phyloP scores from a whole-genome alignment of 1,140 invertebrate species.

The Melipona quadrifasciata region DNA sequence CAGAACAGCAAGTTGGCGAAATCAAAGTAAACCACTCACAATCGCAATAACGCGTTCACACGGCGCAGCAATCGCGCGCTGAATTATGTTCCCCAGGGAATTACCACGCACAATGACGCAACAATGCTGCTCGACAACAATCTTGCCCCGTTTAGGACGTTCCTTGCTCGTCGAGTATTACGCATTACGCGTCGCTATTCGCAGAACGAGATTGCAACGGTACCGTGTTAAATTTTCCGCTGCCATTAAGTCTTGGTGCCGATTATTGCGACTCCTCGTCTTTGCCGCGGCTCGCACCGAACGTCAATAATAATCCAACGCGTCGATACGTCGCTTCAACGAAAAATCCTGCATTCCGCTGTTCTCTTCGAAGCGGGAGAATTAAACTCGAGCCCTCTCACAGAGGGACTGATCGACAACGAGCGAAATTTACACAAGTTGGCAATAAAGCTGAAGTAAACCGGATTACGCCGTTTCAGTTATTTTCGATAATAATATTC shows the following conservation, averaged over 20 bases:
- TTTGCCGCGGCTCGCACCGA: not conserved
- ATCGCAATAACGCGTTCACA: not conserved
- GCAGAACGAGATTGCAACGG: not conserved
- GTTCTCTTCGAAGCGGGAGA: no score
- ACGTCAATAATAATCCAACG: not conserved
- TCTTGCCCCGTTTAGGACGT: constrained; percentile 8
- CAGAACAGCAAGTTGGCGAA: not conserved
- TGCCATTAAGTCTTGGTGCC: constrained; percentile 30
- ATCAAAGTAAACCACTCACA: not conserved
- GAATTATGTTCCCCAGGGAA: not conserved
- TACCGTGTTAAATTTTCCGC: constrained; percentile 46
- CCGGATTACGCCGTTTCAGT: no score
- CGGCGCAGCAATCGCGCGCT: not conserved
- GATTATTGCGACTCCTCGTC: constrained; percentile 30
- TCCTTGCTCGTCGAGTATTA: not conserved
- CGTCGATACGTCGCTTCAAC: not conserved
- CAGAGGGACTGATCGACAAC: no score
- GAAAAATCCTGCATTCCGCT: not conserved
- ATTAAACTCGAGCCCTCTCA: no score
- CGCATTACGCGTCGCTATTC: constrained; percentile 29
- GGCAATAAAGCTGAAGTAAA: no score
- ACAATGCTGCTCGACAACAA: constrained; percentile 10
- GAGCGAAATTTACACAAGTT: no score
- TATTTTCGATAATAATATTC: no score
- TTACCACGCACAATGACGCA: constrained; percentile 2